Evolutionary conservation across 2,888 invertebrate genomes (phyloP).

Genomic region (Heliconius ismenius): DNA sequence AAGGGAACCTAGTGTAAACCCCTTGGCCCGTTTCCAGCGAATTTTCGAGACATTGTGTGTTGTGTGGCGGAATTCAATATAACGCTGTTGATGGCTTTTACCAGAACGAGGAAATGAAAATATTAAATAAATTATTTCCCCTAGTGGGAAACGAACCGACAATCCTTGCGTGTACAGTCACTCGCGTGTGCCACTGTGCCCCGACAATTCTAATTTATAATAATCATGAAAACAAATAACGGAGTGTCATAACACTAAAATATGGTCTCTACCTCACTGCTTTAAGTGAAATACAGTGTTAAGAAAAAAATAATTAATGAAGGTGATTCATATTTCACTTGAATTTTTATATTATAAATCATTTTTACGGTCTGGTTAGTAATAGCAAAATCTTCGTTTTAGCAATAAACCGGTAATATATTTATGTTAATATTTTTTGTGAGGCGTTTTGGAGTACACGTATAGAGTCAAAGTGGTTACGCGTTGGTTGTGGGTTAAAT

Average conservation of each 20-base stretch:
- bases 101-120: background rate
- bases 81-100: background rate
- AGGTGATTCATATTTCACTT: background rate
- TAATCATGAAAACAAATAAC: background rate
- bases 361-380: background rate
- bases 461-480: background rate
- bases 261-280: background rate
- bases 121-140: background rate
- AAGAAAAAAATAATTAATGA: background rate
- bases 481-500: too few relatives aligned
- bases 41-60: background rate
- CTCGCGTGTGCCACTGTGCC: too few relatives aligned
- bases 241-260: background rate
- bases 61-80: background rate
- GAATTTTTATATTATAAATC: background rate
- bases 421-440: too few relatives aligned
- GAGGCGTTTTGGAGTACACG: too few relatives aligned
- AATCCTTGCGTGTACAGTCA: too few relatives aligned
- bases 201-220: background rate
- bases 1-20: background rate
- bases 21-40: background rate
- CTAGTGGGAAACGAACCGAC: too few relatives aligned
- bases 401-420: background rate
- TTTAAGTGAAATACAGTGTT: too few relatives aligned
- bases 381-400: background rate